phyloP scores from a whole-genome alignment of 2,113 vertebrate species.

The Antidorcas marsupialis region DNA sequence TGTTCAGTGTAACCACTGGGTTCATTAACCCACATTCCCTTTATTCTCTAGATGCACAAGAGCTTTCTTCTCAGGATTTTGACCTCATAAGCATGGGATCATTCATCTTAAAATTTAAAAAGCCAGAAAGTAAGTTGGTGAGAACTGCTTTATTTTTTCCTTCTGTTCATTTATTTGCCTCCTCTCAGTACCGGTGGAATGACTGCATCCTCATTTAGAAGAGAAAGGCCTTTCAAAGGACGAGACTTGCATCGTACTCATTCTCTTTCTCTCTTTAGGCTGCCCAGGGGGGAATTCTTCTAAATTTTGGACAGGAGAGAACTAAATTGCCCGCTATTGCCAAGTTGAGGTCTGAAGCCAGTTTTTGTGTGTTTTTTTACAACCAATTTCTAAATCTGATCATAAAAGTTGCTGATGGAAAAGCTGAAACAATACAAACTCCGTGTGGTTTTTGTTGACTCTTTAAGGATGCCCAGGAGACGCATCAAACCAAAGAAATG shows the following conservation, averaged over 20 bases:
- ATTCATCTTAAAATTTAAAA: background rate
- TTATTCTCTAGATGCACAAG: background rate
- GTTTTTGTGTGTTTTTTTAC: background rate
- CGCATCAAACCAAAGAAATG: constrained; percentile 40
- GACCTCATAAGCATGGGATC: background rate
- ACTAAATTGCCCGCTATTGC: constrained; percentile 21
- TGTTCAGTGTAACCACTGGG: background rate
- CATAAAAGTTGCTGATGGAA: constrained; percentile 66
- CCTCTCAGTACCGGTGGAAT: background rate
- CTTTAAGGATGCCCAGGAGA: constrained; percentile 50
- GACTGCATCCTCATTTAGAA: background rate
- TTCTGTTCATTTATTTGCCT: background rate
- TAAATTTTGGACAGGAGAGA: constrained; percentile 42
- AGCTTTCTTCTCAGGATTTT: background rate
- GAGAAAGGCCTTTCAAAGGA: background rate
- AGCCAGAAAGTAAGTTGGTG: background rate
- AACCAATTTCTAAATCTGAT: constrained; percentile 53
- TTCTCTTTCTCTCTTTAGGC: background rate
- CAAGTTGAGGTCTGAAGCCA: constrained; percentile 43
- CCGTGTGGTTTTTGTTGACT: constrained; percentile 34
- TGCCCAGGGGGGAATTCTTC: constrained; percentile 35
- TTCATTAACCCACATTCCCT: background rate
- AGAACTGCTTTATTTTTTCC: background rate
- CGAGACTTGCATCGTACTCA: background rate
- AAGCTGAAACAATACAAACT: constrained; percentile 35